phyloP scores from a whole-genome alignment of 2,888 invertebrate species.

The Phasia obesa region DNA sequence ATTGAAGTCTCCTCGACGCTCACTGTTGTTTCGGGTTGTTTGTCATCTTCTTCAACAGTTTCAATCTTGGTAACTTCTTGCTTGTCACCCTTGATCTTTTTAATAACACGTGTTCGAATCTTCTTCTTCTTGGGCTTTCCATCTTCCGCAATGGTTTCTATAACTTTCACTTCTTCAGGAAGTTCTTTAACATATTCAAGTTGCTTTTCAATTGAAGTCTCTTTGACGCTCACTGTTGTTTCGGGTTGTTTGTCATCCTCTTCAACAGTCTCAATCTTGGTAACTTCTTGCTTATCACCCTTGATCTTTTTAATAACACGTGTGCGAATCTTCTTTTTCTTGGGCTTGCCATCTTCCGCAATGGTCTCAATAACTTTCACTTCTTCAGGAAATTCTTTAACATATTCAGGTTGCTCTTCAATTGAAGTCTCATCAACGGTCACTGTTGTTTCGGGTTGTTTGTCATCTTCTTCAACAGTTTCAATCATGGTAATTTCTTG shows the following conservation, averaged over 20 bases:
- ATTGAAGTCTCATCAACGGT: slow-evolving; percentile 1
- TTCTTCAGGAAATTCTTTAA: slow-evolving; percentile 59
- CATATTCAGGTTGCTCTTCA: slow-evolving; percentile 14
- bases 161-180: slow-evolving; percentile 70
- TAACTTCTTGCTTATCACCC: slow-evolving; percentile 22
- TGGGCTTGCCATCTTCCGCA: slow-evolving; percentile 69
- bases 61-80: slow-evolving; percentile 52
- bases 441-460: slow-evolving; percentile 21
- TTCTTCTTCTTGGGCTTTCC: slow-evolving; percentile 61
- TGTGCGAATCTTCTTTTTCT: slow-evolving; percentile 58
- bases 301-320: slow-evolving; percentile 42
- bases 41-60: slow-evolving; percentile 32
- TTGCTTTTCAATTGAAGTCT: slow-evolving; percentile 5
- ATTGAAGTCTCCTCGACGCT: slow-evolving; percentile 2
- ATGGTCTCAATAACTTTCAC: slow-evolving; percentile 70
- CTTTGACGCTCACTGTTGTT: slow-evolving; percentile 16
- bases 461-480: slow-evolving; percentile 31
- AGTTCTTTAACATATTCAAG: slow-evolving; percentile 12
- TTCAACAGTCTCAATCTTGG: slow-evolving; percentile 25
- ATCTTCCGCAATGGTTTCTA: slow-evolving; percentile 71
- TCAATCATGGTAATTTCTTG: slow-evolving; percentile 24
- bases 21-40: slow-evolving; percentile 14
- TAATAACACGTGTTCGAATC: slow-evolving; percentile 63
- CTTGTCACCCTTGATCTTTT: slow-evolving; percentile 57
- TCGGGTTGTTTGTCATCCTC: slow-evolving; percentile 23